Percentiles rank a stretch among this genome's conserved stretches.
Conservation (phyloP, 2,797 vertebrate genomes). For the Avahi laniger region DNA sequence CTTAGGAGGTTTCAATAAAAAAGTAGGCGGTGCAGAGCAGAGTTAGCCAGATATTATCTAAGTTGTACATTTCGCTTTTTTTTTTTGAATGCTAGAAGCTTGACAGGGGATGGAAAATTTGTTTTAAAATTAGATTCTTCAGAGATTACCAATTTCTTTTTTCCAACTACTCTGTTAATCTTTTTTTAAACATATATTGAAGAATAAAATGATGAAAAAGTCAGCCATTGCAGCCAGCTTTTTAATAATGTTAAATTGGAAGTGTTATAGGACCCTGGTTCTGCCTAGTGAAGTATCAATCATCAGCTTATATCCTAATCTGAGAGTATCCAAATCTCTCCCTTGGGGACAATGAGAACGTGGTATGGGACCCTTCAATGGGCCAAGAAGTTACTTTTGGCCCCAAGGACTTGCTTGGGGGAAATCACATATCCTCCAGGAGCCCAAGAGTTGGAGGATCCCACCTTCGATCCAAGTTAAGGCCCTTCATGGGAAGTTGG, state of each 20-base stretch:
- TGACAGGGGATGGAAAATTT: slow-evolving; percentile 21
- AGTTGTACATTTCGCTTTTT: slow-evolving; percentile 46
- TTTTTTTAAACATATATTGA: background rate
- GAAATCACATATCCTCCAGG: background rate
- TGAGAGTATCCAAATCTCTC: background rate
- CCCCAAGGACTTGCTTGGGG: background rate
- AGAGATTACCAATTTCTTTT: slow-evolving; percentile 14
- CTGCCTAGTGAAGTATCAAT: background rate
- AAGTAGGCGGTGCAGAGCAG: slow-evolving; percentile 40
- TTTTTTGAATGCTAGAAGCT: slow-evolving; percentile 25
- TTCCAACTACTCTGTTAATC: background rate
- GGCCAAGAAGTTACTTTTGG: background rate
- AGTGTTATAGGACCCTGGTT: background rate
- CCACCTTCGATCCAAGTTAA: background rate
- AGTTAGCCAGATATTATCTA: slow-evolving; percentile 70
- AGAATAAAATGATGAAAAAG: slow-evolving; percentile 28
- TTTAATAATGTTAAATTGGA: background rate
- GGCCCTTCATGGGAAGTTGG: background rate
- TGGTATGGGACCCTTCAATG: background rate
- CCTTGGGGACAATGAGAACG: background rate
- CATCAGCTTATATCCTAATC: background rate
- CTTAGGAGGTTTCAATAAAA: slow-evolving; percentile 73
- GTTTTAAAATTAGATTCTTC: slow-evolving; percentile 64
- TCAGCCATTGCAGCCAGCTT: background rate
- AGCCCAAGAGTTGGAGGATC: background rate